phyloP scores from a whole-genome alignment of 2,888 invertebrate species.

The Chymomyza amoena region DNA sequence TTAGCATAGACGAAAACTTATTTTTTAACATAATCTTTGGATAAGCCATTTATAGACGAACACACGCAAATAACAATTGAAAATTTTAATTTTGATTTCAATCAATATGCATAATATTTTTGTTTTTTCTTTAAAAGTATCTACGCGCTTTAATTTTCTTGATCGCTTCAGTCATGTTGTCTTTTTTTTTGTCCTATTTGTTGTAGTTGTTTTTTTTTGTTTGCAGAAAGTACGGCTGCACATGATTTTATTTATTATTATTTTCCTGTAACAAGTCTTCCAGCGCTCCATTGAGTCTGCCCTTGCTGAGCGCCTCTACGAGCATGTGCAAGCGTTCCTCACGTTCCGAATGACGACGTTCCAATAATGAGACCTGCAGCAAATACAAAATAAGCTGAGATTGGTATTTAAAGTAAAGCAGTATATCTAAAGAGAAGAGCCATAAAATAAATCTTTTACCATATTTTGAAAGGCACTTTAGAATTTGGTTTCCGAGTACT shows the following conservation, averaged over 20 bases:
- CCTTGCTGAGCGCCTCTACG: conserved; percentile 79
- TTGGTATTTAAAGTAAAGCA: neutral
- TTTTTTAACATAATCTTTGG: conserved; percentile 3
- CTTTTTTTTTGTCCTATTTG: neutral
- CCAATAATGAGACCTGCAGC: conserved; percentile 77
- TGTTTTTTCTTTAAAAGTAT: neutral
- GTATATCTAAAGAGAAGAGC: neutral
- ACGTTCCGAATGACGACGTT: conserved; percentile 78
- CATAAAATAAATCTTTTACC: neutral
- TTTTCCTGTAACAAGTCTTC: conserved; percentile 76
- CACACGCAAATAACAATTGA: neutral
- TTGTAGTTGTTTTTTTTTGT: neutral
- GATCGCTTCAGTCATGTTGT: neutral
- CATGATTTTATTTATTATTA: conserved; percentile 71
- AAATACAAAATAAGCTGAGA: conserved; percentile 19
- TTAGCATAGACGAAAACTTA: conserved; percentile 11
- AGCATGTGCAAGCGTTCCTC: conserved; percentile 78
- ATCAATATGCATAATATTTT: too few relatives aligned
- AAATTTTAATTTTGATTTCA: neutral
- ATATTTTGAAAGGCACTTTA: too few relatives aligned
- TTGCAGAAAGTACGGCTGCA: neutral
- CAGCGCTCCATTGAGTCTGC: conserved; percentile 77
- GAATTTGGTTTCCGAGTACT: too few relatives aligned
- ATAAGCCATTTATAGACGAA: neutral
- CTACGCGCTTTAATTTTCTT: neutral